Conservation (phyloP, 1,140 invertebrate species). For the Neotoxoptera formosana region DNA sequence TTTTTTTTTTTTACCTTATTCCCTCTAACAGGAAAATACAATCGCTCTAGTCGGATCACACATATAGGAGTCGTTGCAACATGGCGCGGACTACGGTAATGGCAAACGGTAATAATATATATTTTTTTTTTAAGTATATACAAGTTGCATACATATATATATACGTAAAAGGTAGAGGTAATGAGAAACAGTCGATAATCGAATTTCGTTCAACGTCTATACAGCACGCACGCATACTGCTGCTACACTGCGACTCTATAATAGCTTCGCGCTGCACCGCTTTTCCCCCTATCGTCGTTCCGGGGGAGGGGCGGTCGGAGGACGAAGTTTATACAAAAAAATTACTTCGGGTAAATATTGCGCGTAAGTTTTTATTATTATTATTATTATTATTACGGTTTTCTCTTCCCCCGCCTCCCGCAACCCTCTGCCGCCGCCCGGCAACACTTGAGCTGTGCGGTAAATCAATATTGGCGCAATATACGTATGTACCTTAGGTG, state of each 20-base stretch:
- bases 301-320: background rate
- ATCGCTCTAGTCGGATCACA: too few species aligned
- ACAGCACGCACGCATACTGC: background rate
- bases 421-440: background rate
- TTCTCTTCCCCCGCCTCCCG: background rate
- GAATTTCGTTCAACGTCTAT: constrained; percentile 6
- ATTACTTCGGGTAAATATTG: constrained; percentile 4
- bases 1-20: background rate
- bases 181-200: constrained; percentile 25
- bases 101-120: background rate
- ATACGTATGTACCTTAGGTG: background rate
- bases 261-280: background rate
- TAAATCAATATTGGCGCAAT: constrained; percentile 23
- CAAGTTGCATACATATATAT: background rate
- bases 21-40: background rate
- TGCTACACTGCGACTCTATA: background rate
- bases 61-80: background rate
- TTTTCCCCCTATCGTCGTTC: too few species aligned
- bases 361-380: background rate
- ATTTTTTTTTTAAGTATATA: background rate
- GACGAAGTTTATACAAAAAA: constrained; percentile 20
- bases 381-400: background rate
- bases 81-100: background rate
- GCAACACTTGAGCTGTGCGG: background rate
- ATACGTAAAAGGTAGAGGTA: background rate